These are phyloP conservation scores for Nothocercus julius DNA, from an alignment of 2,113 vertebrate genomes.

Conservation along the genomic window DNA sequence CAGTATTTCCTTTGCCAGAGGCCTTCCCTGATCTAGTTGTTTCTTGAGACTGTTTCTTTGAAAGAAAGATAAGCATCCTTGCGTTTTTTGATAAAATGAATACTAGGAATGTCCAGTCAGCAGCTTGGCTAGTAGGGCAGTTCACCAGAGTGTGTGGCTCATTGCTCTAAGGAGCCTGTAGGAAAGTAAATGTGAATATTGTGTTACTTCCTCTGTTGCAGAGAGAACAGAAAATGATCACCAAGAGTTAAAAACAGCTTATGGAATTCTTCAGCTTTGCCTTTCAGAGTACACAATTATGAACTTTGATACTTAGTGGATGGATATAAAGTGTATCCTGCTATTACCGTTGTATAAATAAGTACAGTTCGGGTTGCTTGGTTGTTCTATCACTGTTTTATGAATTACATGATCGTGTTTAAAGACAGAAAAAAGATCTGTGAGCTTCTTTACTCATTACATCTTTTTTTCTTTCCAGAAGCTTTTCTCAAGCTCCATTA, in stretches of 20 bases:
- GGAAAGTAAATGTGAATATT: conserved; percentile 45
- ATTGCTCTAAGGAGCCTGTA: neutral
- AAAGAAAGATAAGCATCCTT: conserved; percentile 7
- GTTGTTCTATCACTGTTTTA: neutral
- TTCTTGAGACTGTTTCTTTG: conserved; percentile 10
- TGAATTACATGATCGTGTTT: neutral
- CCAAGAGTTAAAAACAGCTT: neutral
- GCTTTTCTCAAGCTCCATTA: neutral
- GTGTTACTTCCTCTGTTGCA: neutral
- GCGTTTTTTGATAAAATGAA: conserved; percentile 36
- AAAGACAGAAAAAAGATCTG: neutral
- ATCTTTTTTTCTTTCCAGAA: neutral
- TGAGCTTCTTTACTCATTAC: neutral
- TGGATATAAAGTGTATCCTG: neutral
- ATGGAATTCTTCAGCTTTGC: neutral
- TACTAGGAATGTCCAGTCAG: conserved; percentile 33
- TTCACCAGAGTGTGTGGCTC: neutral
- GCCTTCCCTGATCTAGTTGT: neutral
- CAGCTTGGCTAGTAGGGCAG: neutral
- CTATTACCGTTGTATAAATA: neutral
- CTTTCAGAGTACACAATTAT: neutral
- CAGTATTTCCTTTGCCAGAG: neutral
- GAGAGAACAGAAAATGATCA: neutral
- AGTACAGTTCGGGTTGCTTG: neutral
- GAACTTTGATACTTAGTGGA: neutral